Evolutionary conservation across 92 coral and sea anemone species (phyloP), one percentile per base, ranked within the genome.

Genomic region (Umimayanthus chanpuru): DNA sequence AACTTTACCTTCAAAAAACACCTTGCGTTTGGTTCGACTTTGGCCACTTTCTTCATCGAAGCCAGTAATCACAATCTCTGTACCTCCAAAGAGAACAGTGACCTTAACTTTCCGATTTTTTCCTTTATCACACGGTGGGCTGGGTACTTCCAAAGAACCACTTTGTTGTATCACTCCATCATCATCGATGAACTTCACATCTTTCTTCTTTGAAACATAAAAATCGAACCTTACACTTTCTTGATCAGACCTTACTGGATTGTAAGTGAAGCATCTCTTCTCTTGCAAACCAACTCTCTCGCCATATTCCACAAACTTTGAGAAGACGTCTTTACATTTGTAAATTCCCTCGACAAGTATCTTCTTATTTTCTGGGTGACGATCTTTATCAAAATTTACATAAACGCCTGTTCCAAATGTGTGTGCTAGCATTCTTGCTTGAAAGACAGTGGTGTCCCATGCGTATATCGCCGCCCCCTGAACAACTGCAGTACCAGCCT

Each of bases 381-480:
- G 3, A 23, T 16, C n/a, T 23, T 82, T 86, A 4, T 67, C 87
- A 84, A 91, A 93, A 23, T 86, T 66, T 10, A 39, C 71, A 4
- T 87, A 49, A 44, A 61, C 75, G 49, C 85, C 82, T 39, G 89
- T 87, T 41, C 96, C 96, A 32, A 89, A 93, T 11, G 96, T 93
- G 39, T 68, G 84, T 9, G 91, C 93, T 67, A 93, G 56, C 36
- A 93, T 82, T 38, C 96, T 85, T 67, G 91, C 91, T 15, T 85
- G 64, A 7, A 93, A 85, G 32, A 86, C 88, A 28, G 88, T 80
- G 4, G 94, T 92, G 1, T 93, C 88, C 76, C 88, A 82, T 10
- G 93, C 96, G 26, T 89, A 93, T 79, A 89, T 80, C 9, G 89
- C 94, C 18, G 96, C 96, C 9, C 96, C 96, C 73, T 89, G 76